Conservation (phyloP, 1,140 invertebrate species). For the Nebria ingens region DNA sequence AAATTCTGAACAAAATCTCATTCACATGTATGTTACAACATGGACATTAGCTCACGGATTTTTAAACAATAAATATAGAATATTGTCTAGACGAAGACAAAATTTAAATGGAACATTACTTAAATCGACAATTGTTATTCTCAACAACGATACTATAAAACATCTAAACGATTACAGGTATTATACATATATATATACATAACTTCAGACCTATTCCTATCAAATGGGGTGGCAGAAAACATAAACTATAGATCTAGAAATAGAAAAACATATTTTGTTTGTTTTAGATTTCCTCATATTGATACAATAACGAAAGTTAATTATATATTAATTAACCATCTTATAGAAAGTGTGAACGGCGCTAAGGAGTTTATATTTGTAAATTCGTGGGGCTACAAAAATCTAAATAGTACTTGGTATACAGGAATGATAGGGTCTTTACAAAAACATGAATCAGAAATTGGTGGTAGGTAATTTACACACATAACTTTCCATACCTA, state of each 20-base stretch:
- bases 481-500: too few relatives aligned
- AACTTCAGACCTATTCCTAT: too few relatives aligned
- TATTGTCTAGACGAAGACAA: slow-evolving; percentile 4
- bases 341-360: slow-evolving; percentile 11
- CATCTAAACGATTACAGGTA: slow-evolving; percentile 14
- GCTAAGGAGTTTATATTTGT: not conserved
- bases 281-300: slow-evolving; percentile 12
- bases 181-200: not conserved
- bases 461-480: slow-evolving; percentile 20
- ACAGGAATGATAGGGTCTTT: slow-evolving; percentile 34
- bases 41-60: not conserved
- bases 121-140: not conserved
- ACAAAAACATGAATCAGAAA: slow-evolving; percentile 16
- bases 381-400: slow-evolving; percentile 14
- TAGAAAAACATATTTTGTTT: not conserved
- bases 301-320: slow-evolving; percentile 13
- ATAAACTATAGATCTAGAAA: not conserved
- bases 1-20: not conserved
- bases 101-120: slow-evolving; percentile 9
- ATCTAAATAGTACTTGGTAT: slow-evolving; percentile 20
- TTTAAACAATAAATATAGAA: not conserved
- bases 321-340: slow-evolving; percentile 9
- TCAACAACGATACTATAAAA: slow-evolving; percentile 4
- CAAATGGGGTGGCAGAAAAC: too few relatives aligned
- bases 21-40: not conserved